Percentiles rank a stretch among this genome's conserved stretches.
These are phyloP conservation scores for Hippopotamyrus pictus DNA, from an alignment of 2,797 vertebrate genomes.

Conservation along the genomic window DNA sequence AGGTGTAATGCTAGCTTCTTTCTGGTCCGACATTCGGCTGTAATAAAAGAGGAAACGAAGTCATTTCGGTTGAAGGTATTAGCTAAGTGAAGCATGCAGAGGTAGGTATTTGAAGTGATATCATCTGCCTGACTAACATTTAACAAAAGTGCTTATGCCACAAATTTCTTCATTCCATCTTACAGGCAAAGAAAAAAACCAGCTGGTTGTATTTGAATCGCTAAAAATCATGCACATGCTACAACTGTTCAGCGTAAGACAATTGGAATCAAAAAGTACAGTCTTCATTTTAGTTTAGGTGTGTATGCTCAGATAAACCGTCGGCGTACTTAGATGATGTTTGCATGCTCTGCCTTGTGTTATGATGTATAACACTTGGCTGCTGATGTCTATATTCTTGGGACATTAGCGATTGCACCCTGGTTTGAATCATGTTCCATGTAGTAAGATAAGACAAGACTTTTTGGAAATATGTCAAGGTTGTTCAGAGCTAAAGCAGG, in stretches of 20 bases:
- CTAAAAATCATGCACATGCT: conserved; percentile 2
- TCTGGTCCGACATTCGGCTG: not conserved
- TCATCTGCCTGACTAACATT: not conserved
- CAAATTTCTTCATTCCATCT: not conserved
- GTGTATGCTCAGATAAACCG: conserved; percentile 38
- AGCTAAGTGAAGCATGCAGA: not conserved
- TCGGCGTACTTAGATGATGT: conserved; percentile 42
- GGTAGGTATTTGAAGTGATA: not conserved
- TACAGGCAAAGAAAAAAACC: not conserved
- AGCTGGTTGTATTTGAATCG: conserved; percentile 36
- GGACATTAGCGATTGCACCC: conserved; percentile 25
- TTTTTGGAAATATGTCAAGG: conserved; percentile 28
- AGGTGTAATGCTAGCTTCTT: not conserved
- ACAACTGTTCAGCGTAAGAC: conserved; percentile 3
- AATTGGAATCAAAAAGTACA: conserved; percentile 34
- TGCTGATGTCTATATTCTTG: conserved; percentile 45
- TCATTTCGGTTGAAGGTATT: not conserved
- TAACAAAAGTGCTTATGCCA: not conserved
- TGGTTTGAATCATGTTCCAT: conserved; percentile 48
- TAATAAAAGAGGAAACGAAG: not conserved
- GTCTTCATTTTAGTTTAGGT: conserved; percentile 37
- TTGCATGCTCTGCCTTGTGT: conserved; percentile 38
- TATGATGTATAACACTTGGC: conserved; percentile 26
- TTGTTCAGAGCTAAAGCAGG: not conserved
- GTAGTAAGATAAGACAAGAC: conserved; percentile 42